Conservation (phyloP, 2,888 invertebrate genomes). For the Autographa pulchrina region DNA sequence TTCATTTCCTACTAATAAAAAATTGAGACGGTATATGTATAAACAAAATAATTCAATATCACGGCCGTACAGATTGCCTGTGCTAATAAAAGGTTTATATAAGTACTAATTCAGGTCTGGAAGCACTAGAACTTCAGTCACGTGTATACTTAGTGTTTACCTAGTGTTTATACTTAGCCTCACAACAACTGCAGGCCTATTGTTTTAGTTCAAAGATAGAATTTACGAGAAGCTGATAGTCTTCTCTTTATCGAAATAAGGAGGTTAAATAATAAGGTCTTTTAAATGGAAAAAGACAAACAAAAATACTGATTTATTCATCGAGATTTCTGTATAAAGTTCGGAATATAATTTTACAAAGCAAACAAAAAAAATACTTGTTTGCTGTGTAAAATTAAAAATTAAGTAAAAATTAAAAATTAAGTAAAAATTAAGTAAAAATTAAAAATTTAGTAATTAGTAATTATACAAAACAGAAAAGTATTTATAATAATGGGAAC, state of each 20-base stretch:
- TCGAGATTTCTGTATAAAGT: too few species aligned
- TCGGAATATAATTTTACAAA: too few species aligned
- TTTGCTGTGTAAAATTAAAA: too few species aligned
- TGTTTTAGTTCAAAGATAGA: background rate
- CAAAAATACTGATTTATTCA: too few species aligned
- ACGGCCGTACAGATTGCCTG: background rate
- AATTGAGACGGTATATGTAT: too few species aligned
- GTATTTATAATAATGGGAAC: too few species aligned
- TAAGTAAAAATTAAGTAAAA: too few species aligned
- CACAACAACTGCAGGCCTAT: background rate
- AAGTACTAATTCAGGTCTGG: background rate
- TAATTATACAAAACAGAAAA: too few species aligned
- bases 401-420: too few species aligned
- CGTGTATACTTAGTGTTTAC: background rate
- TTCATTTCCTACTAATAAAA: too few species aligned
- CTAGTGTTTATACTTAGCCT: background rate
- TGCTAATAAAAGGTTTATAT: background rate
- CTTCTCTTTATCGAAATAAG: background rate
- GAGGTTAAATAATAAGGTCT: background rate
- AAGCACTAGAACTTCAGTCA: slow-evolving; percentile 1
- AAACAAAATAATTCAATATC: background rate
- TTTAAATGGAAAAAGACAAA: background rate
- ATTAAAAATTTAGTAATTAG: too few species aligned
- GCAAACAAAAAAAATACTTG: too few species aligned
- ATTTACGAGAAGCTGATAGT: background rate